These are phyloP conservation scores for Drosophila kanapiae DNA, from an alignment of 1,140 invertebrate species.

Conservation along the genomic window DNA sequence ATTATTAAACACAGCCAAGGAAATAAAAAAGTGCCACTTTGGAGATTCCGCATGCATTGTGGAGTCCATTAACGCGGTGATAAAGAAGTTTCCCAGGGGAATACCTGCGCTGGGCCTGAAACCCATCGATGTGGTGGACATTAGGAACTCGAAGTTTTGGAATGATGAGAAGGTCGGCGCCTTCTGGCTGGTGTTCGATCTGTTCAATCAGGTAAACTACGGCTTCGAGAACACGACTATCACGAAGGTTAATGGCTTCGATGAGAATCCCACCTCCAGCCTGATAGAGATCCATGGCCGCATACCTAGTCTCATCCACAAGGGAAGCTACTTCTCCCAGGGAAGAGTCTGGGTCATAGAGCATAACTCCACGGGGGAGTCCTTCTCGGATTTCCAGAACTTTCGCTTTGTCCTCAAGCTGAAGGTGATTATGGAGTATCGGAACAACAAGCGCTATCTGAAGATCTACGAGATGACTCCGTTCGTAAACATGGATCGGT, in stretches of 20 bases:
- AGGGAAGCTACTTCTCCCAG: constrained; percentile 29
- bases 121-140: constrained; percentile 62
- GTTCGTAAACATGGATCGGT: constrained; percentile 54
- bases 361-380: constrained; percentile 43
- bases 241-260: constrained; percentile 52
- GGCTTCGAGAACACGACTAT: constrained; percentile 68
- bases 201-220: constrained; percentile 57
- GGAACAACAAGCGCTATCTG: constrained; percentile 59
- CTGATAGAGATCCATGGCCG: constrained; percentile 54
- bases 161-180: constrained; percentile 5
- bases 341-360: constrained; percentile 34
- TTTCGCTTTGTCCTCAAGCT: constrained; percentile 53
- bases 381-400: constrained; percentile 61
- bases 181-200: constrained; percentile 36
- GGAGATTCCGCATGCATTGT: constrained; percentile 51
- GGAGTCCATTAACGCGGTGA: constrained; percentile 50
- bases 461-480: constrained; percentile 58
- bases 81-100: constrained; percentile 47
- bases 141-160: constrained; percentile 41
- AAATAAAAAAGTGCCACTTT: constrained; percentile 51
- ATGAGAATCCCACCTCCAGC: constrained; percentile 42
- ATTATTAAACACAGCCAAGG: constrained; percentile 20
- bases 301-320: constrained; percentile 61
- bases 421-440: constrained; percentile 51
- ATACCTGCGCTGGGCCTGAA: constrained; percentile 58